Evolutionary conservation across 2,797 vertebrate species (phyloP).

Genomic region (Otolemur crassicaudatus): DNA sequence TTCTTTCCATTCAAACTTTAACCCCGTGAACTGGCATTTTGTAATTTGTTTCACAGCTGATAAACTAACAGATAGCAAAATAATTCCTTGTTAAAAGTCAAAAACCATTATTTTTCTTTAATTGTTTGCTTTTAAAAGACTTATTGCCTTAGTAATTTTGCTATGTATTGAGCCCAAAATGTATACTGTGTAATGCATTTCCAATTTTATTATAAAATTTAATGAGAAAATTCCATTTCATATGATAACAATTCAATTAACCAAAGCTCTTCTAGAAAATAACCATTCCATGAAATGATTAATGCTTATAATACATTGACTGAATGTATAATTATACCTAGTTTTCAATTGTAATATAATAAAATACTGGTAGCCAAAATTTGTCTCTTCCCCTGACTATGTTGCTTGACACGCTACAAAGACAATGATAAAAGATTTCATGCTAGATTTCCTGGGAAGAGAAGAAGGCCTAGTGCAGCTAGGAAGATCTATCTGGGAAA

Average conservation of each 20-base stretch:
- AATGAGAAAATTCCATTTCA: conserved; percentile 55
- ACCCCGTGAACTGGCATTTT: not conserved
- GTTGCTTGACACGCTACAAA: not conserved
- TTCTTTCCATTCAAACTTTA: conserved; percentile 40
- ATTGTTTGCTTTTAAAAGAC: conserved; percentile 41
- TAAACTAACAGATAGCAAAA: conserved; percentile 14
- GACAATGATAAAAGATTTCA: not conserved
- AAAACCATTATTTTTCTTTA: conserved; percentile 53
- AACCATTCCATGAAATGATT: conserved; percentile 27
- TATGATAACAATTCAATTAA: conserved; percentile 15
- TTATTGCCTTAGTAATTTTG: conserved; percentile 43
- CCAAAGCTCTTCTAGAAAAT: conserved; percentile 25
- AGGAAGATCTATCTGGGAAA: not conserved
- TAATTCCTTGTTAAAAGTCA: conserved; percentile 33
- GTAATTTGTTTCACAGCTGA: conserved; percentile 2
- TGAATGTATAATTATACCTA: conserved; percentile 5
- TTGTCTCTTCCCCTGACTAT: not conserved
- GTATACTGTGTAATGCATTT: not conserved
- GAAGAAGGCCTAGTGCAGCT: not conserved
- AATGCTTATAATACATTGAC: conserved; percentile 13
- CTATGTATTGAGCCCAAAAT: conserved; percentile 28
- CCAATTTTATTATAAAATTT: conserved; percentile 27
- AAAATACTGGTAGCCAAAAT: not conserved
- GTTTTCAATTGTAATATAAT: conserved; percentile 11
- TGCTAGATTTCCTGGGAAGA: not conserved